phyloP scores from a whole-genome alignment of 2,888 invertebrate genomes.

The Idaea dimidiata region DNA sequence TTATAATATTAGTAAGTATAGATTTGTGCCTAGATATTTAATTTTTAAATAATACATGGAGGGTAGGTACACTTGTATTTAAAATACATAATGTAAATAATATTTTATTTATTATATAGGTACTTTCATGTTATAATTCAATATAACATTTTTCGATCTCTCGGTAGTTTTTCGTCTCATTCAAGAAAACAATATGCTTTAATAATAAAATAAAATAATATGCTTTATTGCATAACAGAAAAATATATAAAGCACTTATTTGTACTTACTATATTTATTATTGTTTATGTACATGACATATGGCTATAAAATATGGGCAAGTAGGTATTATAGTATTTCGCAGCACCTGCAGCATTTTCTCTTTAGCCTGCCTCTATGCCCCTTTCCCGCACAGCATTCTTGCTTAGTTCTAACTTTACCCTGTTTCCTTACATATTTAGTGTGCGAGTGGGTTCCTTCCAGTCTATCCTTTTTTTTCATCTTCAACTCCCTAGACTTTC shows the following conservation, averaged over 20 bases:
- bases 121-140: too few species aligned
- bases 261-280: neutral
- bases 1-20: too few species aligned
- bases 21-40: too few species aligned
- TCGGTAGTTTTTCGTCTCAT: too few species aligned
- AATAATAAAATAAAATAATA: too few species aligned
- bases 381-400: slow-evolving; percentile 61
- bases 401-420: slow-evolving; percentile 34
- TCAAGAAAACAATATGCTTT: too few species aligned
- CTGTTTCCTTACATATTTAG: slow-evolving; percentile 44
- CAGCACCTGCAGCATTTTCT: slow-evolving; percentile 21
- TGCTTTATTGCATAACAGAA: neutral
- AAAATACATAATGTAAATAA: too few species aligned
- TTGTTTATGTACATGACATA: neutral
- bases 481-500: slow-evolving; percentile 53
- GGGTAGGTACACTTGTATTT: too few species aligned
- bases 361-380: slow-evolving; percentile 60
- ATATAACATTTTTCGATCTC: too few species aligned
- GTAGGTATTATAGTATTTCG: slow-evolving; percentile 37
- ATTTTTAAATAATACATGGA: too few species aligned
- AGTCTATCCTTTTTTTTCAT: slow-evolving; percentile 52
- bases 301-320: neutral
- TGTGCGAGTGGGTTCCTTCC: slow-evolving; percentile 47
- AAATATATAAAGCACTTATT: neutral
- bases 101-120: too few species aligned